Base-by-base conservation (phyloP, 1,140 invertebrate species). In the Periplaneta americana region DNA sequence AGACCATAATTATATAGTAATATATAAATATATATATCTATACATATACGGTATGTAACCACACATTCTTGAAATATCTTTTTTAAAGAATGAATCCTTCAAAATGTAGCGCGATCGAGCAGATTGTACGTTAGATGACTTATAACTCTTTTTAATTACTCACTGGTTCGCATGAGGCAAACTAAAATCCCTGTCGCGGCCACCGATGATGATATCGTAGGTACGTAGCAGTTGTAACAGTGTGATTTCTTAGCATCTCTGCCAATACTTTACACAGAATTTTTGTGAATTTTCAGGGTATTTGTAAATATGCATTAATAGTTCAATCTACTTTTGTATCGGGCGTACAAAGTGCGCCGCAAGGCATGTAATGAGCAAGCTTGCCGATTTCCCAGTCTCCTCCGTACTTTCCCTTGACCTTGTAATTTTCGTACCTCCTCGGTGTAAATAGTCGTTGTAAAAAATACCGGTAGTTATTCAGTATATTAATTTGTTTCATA, bases 361-460 rank as follows among this genome's bases (percentile, higher is more conserved):
- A 78, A 78, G 76, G 34, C 36, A 36, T 78, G 35, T 78, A 78
- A 78, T 28, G 22, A 66, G 28, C 76, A 39, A 78, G 35, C 76
- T 78, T 78, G 34, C 36, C 76, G 22, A 77, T 78, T 39, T 39
- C 35, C 76, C 28, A 78, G 76, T n/a, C 18, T 36, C 76, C 34
- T 78, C n/a, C 34, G 11, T 78, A 36, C 76, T 78, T 78, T 78
- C 76, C 76, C 76, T 36, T 78, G n/a, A 78, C 18, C 76, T 37
- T n/a, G 76, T 78, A 78, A 34, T 36, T 78, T 78, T 36, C 32
- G 15, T 78, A 78, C 76, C 76, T 37, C n/a, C 75, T 81, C 48
- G 75, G 34, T 83, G 82, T 83, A 83, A 36, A 83, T 82, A 82
- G 80, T 83, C 75, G 74, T 83, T 81, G 80, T 81, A 81, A 83